Conservation (phyloP, 1,140 invertebrate genomes). For the Drosophila arizonae region DNA sequence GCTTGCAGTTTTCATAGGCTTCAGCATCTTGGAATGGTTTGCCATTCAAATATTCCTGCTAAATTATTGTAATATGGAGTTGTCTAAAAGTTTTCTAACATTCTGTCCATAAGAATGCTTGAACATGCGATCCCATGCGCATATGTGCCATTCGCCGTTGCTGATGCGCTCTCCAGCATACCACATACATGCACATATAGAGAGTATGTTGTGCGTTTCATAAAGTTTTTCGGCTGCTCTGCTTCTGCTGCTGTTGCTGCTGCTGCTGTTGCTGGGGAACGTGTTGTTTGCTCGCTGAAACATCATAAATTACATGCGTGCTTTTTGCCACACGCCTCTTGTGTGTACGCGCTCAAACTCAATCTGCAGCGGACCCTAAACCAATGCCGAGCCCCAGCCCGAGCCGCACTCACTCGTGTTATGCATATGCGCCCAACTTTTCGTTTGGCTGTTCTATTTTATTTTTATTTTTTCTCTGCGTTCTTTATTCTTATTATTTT, state of each 20-base stretch:
- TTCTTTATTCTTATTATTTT: slow-evolving; percentile 4
- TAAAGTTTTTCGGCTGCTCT: slow-evolving; percentile 56
- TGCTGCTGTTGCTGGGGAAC: slow-evolving; percentile 40
- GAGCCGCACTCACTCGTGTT: not conserved
- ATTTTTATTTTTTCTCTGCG: not conserved
- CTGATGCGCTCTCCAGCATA: not conserved
- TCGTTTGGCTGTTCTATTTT: not conserved
- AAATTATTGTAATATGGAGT: slow-evolving; percentile 4
- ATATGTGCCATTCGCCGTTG: slow-evolving; percentile 28
- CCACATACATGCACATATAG: not conserved
- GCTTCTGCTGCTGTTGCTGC: not conserved
- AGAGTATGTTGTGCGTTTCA: slow-evolving; percentile 38
- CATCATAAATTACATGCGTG: slow-evolving; percentile 80
- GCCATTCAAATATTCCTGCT: not conserved
- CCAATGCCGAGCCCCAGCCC: not conserved
- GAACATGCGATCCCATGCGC: slow-evolving; percentile 31
- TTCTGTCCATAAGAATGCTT: not conserved
- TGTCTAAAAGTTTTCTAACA: slow-evolving; percentile 12
- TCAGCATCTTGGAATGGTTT: not conserved
- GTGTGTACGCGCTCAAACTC: slow-evolving; percentile 72
- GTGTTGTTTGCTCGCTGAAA: slow-evolving; percentile 79
- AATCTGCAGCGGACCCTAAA: slow-evolving; percentile 45
- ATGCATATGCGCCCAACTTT: slow-evolving; percentile 37
- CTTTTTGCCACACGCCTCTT: slow-evolving; percentile 73
- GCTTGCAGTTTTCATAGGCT: too few relatives aligned